A percentile compares a stretch with the other conserved stretches of the same genome.
phyloP scores from a whole-genome alignment of 2,888 invertebrate genomes.

The Muschampia staudingeri region DNA sequence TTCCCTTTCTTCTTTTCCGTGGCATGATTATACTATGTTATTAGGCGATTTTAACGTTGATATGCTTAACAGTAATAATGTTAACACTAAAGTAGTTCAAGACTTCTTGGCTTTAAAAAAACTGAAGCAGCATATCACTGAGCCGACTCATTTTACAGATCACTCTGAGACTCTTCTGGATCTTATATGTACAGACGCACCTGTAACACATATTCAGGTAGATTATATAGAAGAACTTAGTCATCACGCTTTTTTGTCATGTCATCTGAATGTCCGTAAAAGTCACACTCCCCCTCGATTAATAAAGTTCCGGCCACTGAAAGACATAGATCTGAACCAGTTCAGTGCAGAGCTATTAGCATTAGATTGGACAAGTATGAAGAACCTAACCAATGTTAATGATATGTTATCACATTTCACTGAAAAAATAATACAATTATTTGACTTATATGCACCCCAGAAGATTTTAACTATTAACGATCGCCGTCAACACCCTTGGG shows the following conservation, averaged over 20 bases:
- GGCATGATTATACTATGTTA: neutral
- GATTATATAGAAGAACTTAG: conserved; percentile 9
- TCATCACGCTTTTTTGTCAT: neutral
- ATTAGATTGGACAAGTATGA: neutral
- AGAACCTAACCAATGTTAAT: neutral
- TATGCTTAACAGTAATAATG: neutral
- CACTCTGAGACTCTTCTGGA: neutral
- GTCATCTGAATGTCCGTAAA: neutral
- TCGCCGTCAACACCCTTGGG: neutral
- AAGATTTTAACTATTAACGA: neutral
- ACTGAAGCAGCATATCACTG: neutral
- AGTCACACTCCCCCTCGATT: neutral
- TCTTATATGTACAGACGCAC: neutral
- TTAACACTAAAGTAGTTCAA: neutral
- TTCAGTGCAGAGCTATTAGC: neutral
- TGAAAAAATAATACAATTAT: neutral
- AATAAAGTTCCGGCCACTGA: neutral
- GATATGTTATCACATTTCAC: neutral
- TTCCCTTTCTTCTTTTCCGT: neutral
- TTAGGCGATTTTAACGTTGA: neutral
- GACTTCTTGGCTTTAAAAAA: neutral
- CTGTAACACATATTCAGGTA: neutral
- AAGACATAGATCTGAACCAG: neutral
- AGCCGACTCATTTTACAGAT: conserved; percentile 27
- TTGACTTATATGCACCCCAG: neutral